Base-by-base conservation (phyloP, 1,140 invertebrate species). In the Hetaerina americana region DNA sequence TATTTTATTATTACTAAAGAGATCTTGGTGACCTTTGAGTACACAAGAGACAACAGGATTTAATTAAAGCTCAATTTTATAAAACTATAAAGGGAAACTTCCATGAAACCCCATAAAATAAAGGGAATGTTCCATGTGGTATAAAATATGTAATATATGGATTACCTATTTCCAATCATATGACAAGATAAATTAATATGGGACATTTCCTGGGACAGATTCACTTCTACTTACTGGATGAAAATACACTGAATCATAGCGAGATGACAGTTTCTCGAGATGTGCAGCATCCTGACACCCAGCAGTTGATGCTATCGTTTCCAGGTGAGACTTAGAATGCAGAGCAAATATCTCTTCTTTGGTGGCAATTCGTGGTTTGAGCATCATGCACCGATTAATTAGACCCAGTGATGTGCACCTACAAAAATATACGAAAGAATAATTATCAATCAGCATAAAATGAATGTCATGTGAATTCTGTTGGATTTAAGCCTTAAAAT, bases 181-280 rank as follows among this genome's bases (percentile, higher is more conserved):
- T n/a, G n/a, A n/a, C n/a, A n/a, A n/a, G n/a, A n/a, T n/a, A n/a
- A n/a, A n/a, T 57, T 57, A 12, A 57, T 12, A 12, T 57, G 12
- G 12, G 22, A 57, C 12, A 57, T 57, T 22, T 18, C 18, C 12
- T 12, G 26, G 12, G 10, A 25, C 10, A 10, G 10, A 66, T 27
- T 72, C 24, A 29, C 66, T 40, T 69, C 25, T 27, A 78, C 85
- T 82, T 84, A 94, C 92, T 73, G 91, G 88, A 84, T 96, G 90
- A 80, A 96, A 86, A 80, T 91, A 97, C 76, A 97, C 81, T 15
- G 91, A 87, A 79, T 97, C 94, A 80, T 90, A 97, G 77, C 88
- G 87, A 0, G 90, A 88, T 5, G 92, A 88, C 0, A 92, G 70
- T 66, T 86, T 81, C 81, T 94, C 92, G 73, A 94, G 81, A 73